Conservation (phyloP, 2,888 invertebrate genomes). For the Rutpela maculata region DNA sequence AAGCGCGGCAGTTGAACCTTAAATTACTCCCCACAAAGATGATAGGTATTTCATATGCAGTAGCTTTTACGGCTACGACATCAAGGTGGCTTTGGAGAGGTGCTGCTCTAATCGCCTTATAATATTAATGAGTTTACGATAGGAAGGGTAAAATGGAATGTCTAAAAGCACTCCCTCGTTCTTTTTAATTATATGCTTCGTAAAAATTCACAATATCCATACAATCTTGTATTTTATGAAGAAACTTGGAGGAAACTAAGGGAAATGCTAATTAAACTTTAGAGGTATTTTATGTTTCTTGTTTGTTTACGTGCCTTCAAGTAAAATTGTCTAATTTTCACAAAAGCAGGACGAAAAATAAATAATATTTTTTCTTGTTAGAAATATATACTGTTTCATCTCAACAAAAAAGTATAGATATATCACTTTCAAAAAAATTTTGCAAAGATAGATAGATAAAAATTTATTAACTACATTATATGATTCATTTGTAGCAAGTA, state of each 20-base stretch:
- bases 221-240: slow-evolving; percentile 54
- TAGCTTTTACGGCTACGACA: slow-evolving; percentile 49
- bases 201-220: slow-evolving; percentile 55
- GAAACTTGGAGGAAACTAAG: slow-evolving; percentile 46
- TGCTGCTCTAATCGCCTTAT: slow-evolving; percentile 45
- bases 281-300: slow-evolving; percentile 48
- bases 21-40: slow-evolving; percentile 58
- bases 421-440: no score
- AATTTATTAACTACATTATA: no score
- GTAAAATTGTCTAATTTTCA: slow-evolving; percentile 6
- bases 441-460: no score
- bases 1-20: slow-evolving; percentile 51
- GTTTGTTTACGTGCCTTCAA: slow-evolving; percentile 30
- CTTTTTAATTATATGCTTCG: slow-evolving; percentile 47
- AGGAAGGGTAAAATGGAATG: slow-evolving; percentile 46
- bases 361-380: no score
- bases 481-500: no score
- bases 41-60: slow-evolving; percentile 61
- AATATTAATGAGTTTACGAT: slow-evolving; percentile 48
- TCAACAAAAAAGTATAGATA: no score
- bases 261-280: slow-evolving; percentile 56
- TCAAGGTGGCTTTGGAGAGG: slow-evolving; percentile 26
- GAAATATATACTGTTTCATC: no score
- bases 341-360: slow-evolving; percentile 6
- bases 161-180: slow-evolving; percentile 45